These are phyloP conservation scores for Poecilia latipinna DNA, from an alignment of 2,113 vertebrate species.

Conservation along the genomic window DNA sequence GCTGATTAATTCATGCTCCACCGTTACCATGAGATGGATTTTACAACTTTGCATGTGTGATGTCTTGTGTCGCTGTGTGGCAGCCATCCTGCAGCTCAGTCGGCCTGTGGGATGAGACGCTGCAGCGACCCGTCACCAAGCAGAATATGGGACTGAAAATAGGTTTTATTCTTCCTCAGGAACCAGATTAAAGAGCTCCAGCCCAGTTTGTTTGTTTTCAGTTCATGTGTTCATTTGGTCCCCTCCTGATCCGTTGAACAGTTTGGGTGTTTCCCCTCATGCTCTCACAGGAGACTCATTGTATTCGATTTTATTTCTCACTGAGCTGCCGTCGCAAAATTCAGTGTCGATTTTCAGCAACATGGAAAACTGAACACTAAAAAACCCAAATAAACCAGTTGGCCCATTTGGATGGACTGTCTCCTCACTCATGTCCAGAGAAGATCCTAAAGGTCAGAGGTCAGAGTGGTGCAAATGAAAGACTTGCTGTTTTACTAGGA, in stretches of 20 bases:
- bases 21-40: conserved; percentile 3
- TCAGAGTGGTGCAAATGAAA: too few relatives aligned
- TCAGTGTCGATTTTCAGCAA: not conserved
- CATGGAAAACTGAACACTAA: not conserved
- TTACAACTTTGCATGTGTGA: conserved; percentile 29
- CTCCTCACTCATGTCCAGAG: too few relatives aligned
- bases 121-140: not conserved
- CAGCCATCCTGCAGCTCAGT: conserved; percentile 44
- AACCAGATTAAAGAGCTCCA: not conserved
- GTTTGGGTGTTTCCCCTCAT: conserved; percentile 7
- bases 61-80: conserved; percentile 29
- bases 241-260: not conserved
- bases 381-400: not conserved
- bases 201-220: not conserved
- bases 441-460: too few relatives aligned
- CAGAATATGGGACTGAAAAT: not conserved
- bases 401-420: too few relatives aligned
- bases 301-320: not conserved
- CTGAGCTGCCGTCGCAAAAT: not conserved
- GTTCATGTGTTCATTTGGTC: not conserved
- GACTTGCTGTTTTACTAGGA: too few relatives aligned
- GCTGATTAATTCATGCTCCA: not conserved
- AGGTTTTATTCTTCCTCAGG: not conserved
- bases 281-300: not conserved
- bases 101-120: not conserved